Evolutionary conservation across 2,113 vertebrate species (phyloP).

Genomic region (Argyrosomus japonicus): DNA sequence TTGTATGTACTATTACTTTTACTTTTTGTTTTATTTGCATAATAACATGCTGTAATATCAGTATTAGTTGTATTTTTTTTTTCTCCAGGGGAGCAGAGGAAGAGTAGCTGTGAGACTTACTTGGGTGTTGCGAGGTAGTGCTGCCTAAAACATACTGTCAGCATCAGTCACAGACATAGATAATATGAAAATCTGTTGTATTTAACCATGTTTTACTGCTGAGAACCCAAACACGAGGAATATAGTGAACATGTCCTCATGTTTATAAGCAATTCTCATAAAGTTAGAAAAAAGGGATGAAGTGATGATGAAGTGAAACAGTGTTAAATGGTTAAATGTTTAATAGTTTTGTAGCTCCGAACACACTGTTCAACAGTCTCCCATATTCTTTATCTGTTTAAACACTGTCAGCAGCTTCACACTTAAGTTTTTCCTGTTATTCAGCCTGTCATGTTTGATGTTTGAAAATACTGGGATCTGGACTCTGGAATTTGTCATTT

Average conservation of each 20-base stretch:
- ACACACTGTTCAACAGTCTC: neutral
- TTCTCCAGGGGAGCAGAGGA: neutral
- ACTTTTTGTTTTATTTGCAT: neutral
- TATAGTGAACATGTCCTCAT: too few relatives aligned
- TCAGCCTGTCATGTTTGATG: neutral
- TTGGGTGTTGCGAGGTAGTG: too few relatives aligned
- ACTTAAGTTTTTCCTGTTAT: neutral
- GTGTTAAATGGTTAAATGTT: too few relatives aligned
- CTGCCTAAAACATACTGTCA: too few relatives aligned
- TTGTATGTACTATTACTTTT: neutral
- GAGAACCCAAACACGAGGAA: too few relatives aligned
- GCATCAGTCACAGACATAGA: neutral
- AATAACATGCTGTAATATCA: neutral
- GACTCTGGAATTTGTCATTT: neutral
- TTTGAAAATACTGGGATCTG: neutral
- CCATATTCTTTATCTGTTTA: neutral
- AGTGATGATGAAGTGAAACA: too few relatives aligned
- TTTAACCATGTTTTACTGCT: too few relatives aligned
- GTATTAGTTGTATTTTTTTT: neutral
- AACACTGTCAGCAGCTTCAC: neutral
- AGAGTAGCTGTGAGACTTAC: too few relatives aligned
- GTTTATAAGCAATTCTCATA: too few relatives aligned
- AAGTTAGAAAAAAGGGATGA: too few relatives aligned
- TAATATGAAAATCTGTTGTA: too few relatives aligned
- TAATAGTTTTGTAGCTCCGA: fast-evolving